Percentiles rank a stretch among this genome's conserved stretches.
Evolutionary conservation across 2,113 vertebrate species (phyloP).

Genomic region (Nyctibius bracteatus): DNA sequence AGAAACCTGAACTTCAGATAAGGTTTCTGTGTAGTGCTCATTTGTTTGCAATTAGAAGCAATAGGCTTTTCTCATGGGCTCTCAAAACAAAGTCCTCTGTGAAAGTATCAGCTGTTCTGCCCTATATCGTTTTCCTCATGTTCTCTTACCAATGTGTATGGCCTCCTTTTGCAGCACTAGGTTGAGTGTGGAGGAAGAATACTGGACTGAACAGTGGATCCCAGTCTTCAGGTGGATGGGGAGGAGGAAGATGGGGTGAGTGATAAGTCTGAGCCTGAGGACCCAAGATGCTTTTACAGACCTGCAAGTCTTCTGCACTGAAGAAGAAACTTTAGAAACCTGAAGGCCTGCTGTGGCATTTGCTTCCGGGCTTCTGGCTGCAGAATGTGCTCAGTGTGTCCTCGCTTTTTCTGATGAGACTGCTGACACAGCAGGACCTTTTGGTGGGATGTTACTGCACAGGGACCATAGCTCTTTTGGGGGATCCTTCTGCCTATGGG

Average conservation of each 20-base stretch:
- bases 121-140: not conserved
- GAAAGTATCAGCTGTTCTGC: not conserved
- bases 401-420: not conserved
- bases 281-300: not conserved
- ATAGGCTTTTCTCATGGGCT: not conserved
- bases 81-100: not conserved
- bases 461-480: not conserved
- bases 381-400: not conserved
- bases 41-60: not conserved
- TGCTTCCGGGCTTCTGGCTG: not conserved
- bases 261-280: not conserved
- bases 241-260: not conserved
- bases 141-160: not conserved
- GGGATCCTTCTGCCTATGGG: not conserved
- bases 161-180: not conserved
- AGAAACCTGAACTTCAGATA: not conserved
- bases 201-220: not conserved
- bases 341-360: not conserved
- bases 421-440: not conserved
- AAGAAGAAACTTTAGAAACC: not conserved
- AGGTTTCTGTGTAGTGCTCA: not conserved
- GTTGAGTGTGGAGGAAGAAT: not conserved
- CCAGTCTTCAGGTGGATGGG: not conserved
- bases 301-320: not conserved
- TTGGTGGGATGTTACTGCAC: not conserved